phyloP scores from a whole-genome alignment of 1,140 invertebrate genomes.

The Melipona quadrifasciata region DNA sequence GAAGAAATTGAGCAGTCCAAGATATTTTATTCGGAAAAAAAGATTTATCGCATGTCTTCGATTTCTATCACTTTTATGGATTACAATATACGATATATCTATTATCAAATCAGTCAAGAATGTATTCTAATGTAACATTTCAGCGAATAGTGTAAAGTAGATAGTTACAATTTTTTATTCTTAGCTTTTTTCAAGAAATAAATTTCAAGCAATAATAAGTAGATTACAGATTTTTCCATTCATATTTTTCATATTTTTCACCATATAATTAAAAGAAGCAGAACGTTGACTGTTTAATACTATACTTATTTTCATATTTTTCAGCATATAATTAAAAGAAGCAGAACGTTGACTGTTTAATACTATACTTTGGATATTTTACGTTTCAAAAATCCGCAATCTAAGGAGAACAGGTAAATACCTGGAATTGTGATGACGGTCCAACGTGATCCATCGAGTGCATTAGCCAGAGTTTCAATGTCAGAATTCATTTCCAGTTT shows the following conservation, averaged over 20 bases:
- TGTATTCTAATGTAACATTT: background rate
- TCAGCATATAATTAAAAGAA: too few relatives aligned
- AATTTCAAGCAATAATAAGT: background rate
- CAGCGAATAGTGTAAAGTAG: background rate
- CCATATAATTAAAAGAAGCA: too few relatives aligned
- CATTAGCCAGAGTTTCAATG: conserved; percentile 69
- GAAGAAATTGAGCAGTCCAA: background rate
- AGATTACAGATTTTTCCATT: background rate
- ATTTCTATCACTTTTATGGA: background rate
- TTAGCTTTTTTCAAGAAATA: too few relatives aligned
- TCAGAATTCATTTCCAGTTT: conserved; percentile 61
- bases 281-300: too few relatives aligned
- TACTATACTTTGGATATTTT: too few relatives aligned
- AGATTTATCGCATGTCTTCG: background rate
- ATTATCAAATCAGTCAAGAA: background rate
- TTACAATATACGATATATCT: background rate
- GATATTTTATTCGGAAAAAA: background rate
- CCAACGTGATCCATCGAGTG: conserved; percentile 67
- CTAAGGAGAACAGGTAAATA: conserved; percentile 20
- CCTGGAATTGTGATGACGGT: conserved; percentile 69
- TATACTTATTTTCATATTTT: too few relatives aligned
- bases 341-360: too few relatives aligned
- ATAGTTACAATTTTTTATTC: background rate
- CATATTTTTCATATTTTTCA: too few relatives aligned
- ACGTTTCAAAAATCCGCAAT: too few relatives aligned